Base-by-base conservation (phyloP, 2,888 invertebrate species). In the Parasteatoda lunata region DNA sequence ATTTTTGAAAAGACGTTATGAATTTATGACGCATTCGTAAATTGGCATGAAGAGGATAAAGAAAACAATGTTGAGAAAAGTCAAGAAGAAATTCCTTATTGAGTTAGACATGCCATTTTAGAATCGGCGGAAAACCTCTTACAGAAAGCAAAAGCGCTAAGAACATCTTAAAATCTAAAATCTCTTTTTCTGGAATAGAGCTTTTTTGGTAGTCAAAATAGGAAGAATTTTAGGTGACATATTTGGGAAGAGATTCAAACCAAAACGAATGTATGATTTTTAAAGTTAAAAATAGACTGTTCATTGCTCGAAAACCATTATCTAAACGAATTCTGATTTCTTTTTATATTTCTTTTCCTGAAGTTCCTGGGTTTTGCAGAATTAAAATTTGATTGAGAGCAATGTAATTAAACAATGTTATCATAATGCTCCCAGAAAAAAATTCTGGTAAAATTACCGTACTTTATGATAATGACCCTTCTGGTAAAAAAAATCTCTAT, bases 51-150 rank as follows among this genome's bases (percentile, higher is more conserved):
- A 59, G n/a, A 59, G 59, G n/a, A 30, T 30, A 30, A 45, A 66
- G 15, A 68, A 71, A 49, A 64, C 52, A 78, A 54, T 69, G 59
- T 84, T 68, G 79, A 84, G 75, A 84, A 73, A 64, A 84, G 79
- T 84, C 84, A 84, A 84, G 30, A 84, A 68, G 73, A 84, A 84
- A 84, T 84, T 78, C 73, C 78, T 84, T 84, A 84, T 84, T 84
- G 84, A 51, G 84, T 84, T 84, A 84, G 84, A 84, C 84, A 64
- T 78, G 72, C 64, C 84, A 73, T 78, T 84, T 81, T 68, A 49
- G 73, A 54, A 68, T 30, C 48, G 71, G 45, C 47, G 73, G 48
- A 54, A 84, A 84, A 59, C 66, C 78, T 79, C 75, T 68, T 48
- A 65, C 15, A 65, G 73, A 77, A 82, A 70, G 48, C 70, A 54